Base-by-base conservation (phyloP, 2,888 invertebrate species). In the Agrotis ipsilon region DNA sequence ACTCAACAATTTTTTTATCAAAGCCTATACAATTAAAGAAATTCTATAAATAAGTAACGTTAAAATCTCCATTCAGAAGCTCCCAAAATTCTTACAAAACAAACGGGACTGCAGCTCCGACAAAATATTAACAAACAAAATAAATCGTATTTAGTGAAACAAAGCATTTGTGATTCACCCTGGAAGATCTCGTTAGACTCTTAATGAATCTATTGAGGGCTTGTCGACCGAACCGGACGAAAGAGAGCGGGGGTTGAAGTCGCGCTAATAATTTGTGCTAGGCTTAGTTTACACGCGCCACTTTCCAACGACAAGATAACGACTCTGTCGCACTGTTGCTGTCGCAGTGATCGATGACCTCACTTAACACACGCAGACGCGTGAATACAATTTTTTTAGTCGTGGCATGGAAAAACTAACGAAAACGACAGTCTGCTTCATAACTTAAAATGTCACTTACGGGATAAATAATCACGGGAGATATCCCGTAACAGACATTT, bases 171-270 rank as follows among this genome's bases (percentile, higher is more conserved):
- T 93, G 93, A 94, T 95, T 94, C 92, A 90, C 92, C 91, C 91
- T 91, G 89, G 92, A 91, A 93, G 93, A 94, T 94, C 94, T 96
- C 94, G 95, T 96, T 95, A 95, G 92, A 92, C 92, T 92, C 93
- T 92, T 96, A 95, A 96, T 96, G 95, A 96, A 94, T 95, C 95
- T 95, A 96, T 96, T 95, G 95, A 96, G 92, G 92, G 92, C 92
- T 91, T 90, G 91, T 91, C 91, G 91, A 94, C 94, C 93, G 94
- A 91, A 88, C 89, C 88, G 92, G 91, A 89, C 89, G 89, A 92
- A 93, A 93, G 92, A 93, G 89, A 78, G 86, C 74, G 68, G 89
- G 90, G 92, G 89, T 88, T 91, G 90, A 89, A 92, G 91, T 93
- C 92, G 91, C 89, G 92, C 92, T 94, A 92, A 94, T 94, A 94